phyloP scores from a whole-genome alignment of 2,888 invertebrate genomes.

The Synanthedon vespiformis region DNA sequence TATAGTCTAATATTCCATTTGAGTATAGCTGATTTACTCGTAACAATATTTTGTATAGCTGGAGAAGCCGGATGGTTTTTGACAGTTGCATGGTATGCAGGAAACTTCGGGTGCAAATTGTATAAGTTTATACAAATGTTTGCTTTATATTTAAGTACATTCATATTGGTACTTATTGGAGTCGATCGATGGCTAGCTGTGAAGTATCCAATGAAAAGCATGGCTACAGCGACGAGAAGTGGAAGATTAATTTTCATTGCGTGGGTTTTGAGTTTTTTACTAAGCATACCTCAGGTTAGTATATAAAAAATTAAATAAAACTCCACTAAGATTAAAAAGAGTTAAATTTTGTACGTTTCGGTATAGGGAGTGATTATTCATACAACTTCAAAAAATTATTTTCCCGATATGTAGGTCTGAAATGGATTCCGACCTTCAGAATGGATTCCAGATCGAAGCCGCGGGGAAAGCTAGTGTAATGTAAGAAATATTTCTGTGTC shows the following conservation, averaged over 20 bases:
- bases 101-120: constrained; percentile 80
- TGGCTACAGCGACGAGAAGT: constrained; percentile 76
- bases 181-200: constrained; percentile 86
- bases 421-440: too few species aligned
- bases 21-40: constrained; percentile 85
- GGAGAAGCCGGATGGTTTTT: constrained; percentile 86
- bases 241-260: constrained; percentile 75
- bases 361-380: too few species aligned
- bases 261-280: constrained; percentile 79
- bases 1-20: constrained; percentile 84
- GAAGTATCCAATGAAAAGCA: constrained; percentile 81
- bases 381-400: too few species aligned
- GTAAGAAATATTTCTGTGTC: too few species aligned
- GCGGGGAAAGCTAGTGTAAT: too few species aligned
- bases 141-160: constrained; percentile 84
- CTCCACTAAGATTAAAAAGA: too few species aligned
- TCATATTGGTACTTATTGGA: constrained; percentile 84
- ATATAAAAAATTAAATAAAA: too few species aligned
- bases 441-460: too few species aligned
- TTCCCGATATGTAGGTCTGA: too few species aligned
- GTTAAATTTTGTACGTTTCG: too few species aligned
- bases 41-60: constrained; percentile 83
- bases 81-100: constrained; percentile 84
- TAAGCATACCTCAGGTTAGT: constrained; percentile 83
- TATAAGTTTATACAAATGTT: constrained; percentile 87